Percentiles rank a stretch among this genome's conserved stretches.
These are phyloP conservation scores for Dioctria linearis DNA, from an alignment of 2,888 invertebrate species.

Conservation along the genomic window DNA sequence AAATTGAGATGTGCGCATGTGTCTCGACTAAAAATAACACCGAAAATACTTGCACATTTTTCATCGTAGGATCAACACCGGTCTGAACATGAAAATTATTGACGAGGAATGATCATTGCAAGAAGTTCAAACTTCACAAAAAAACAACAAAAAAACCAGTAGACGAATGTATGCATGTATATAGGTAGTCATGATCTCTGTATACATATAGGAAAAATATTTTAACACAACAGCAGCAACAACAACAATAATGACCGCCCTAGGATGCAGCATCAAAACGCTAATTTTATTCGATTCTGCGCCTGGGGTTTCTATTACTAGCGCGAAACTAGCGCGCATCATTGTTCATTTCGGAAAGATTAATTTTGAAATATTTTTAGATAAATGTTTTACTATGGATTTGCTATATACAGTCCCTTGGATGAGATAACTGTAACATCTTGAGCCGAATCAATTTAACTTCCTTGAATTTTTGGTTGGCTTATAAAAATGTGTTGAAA, in stretches of 20 bases:
- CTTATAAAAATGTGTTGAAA: too few species aligned
- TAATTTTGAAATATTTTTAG: slow-evolving; percentile 38
- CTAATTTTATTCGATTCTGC: slow-evolving; percentile 18
- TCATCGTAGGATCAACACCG: neutral
- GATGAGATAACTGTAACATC: too few species aligned
- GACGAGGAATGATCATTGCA: slow-evolving; percentile 27
- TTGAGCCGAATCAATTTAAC: too few species aligned
- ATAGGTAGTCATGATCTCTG: slow-evolving; percentile 7
- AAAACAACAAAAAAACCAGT: neutral
- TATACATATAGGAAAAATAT: neutral
- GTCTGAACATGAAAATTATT: slow-evolving; percentile 41
- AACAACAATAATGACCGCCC: too few species aligned
- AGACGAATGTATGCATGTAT: neutral
- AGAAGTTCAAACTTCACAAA: neutral
- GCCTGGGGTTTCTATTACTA: slow-evolving; percentile 30
- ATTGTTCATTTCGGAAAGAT: slow-evolving; percentile 15
- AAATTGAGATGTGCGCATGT: slow-evolving; percentile 18
- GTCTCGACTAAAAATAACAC: slow-evolving; percentile 37
- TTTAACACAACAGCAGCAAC: too few species aligned
- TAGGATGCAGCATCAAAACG: neutral
- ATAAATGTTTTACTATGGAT: slow-evolving; percentile 4
- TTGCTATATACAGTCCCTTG: too few species aligned
- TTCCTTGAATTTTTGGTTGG: too few species aligned
- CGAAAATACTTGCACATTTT: slow-evolving; percentile 22
- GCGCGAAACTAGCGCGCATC: slow-evolving; percentile 32